phyloP scores from a whole-genome alignment of 2,113 vertebrate species.

The Nematolebias whitei region DNA sequence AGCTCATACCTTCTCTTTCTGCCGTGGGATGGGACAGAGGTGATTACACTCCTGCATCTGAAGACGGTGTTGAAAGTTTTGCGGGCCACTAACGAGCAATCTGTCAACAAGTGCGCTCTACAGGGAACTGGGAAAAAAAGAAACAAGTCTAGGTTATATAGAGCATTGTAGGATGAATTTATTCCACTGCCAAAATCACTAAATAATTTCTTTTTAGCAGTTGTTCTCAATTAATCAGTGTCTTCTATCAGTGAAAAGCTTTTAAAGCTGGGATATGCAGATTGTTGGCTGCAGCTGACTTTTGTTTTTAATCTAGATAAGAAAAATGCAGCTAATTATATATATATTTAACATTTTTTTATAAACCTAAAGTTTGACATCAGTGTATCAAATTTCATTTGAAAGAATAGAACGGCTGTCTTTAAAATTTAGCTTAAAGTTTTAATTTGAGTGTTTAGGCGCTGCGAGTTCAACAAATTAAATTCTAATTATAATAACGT shows the following conservation, averaged over 20 bases:
- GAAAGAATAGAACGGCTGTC: too few relatives aligned
- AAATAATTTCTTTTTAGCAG: conserved; percentile 6
- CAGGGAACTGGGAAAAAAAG: conserved; percentile 30
- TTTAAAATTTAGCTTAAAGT: too few relatives aligned
- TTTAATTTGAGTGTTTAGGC: too few relatives aligned
- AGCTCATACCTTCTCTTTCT: conserved; percentile 33
- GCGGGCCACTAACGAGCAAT: conserved; percentile 68
- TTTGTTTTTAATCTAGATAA: too few relatives aligned
- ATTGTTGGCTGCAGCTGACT: not conserved
- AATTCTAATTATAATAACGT: too few relatives aligned
- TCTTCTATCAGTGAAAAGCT: not conserved
- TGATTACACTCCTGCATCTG: conserved; percentile 52
- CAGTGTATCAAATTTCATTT: too few relatives aligned
- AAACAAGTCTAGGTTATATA: conserved; percentile 49
- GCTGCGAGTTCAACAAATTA: too few relatives aligned
- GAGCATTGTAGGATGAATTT: conserved; percentile 20
- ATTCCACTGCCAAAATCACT: not conserved
- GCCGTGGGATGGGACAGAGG: conserved; percentile 51
- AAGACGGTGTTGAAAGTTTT: conserved; percentile 70
- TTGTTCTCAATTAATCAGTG: not conserved
- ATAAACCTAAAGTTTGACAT: too few relatives aligned
- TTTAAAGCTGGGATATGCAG: not conserved
- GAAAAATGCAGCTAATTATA: too few relatives aligned
- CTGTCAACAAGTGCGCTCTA: conserved; percentile 65
- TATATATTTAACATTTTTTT: too few relatives aligned